These are phyloP conservation scores for Leucoraja ocellata DNA, from an alignment of 2,797 vertebrate genomes.

Conservation along the genomic window DNA sequence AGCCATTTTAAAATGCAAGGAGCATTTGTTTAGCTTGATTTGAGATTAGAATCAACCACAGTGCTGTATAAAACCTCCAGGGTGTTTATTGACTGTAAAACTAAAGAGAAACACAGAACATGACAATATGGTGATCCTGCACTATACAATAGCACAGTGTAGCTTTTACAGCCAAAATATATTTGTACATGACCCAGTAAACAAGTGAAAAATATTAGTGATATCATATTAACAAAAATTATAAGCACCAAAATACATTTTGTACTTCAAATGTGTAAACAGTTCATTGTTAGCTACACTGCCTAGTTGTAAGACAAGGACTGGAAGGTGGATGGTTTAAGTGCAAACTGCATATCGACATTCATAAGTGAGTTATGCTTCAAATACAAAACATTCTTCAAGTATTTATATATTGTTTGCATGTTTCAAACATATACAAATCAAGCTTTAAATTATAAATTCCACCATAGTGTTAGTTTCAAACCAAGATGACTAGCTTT, in stretches of 20 bases:
- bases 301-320: not conserved
- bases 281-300: constrained; percentile 15
- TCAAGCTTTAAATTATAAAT: constrained; percentile 8
- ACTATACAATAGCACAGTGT: constrained; percentile 30
- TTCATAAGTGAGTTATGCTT: not conserved
- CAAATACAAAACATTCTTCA: not conserved
- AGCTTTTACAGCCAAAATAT: not conserved
- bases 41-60: constrained; percentile 16
- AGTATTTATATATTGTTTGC: constrained; percentile 15
- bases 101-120: not conserved
- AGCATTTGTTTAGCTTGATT: not conserved
- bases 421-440: constrained; percentile 33
- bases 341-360: constrained; percentile 30
- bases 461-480: constrained; percentile 20
- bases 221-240: constrained; percentile 28
- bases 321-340: not conserved
- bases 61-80: constrained; percentile 27
- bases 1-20: not conserved
- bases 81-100: constrained; percentile 26
- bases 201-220: constrained; percentile 20
- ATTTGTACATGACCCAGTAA: constrained; percentile 11
- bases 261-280: constrained; percentile 34
- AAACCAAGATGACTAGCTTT: not conserved
- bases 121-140: constrained; percentile 10
- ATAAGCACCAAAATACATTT: constrained; percentile 28